phyloP scores from a whole-genome alignment of 2,797 vertebrate genomes.

The Trichosurus vulpecula region DNA sequence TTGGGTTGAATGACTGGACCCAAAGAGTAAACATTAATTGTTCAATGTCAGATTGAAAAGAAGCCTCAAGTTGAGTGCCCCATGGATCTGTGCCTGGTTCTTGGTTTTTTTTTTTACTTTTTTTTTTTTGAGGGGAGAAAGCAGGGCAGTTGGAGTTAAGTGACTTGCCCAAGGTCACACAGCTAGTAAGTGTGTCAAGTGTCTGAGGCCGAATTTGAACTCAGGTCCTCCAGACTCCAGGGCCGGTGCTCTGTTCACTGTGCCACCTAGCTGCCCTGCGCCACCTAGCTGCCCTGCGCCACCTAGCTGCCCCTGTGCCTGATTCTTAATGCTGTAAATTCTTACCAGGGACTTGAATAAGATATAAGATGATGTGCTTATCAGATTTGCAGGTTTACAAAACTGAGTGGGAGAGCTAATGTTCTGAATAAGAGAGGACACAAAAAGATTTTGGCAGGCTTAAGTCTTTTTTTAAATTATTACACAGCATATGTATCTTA shows the following conservation, averaged over 20 bases:
- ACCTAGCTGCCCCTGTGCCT: too few relatives aligned
- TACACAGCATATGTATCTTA: not conserved
- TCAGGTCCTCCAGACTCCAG: too few relatives aligned
- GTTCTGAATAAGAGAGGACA: not conserved
- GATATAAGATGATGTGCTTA: not conserved
- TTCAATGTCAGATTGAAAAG: not conserved
- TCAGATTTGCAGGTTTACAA: not conserved
- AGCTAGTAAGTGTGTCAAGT: too few relatives aligned
- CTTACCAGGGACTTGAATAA: not conserved
- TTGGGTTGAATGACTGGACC: not conserved
- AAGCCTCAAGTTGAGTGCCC: not conserved
- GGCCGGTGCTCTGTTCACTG: too few relatives aligned
- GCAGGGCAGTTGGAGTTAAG: too few relatives aligned
- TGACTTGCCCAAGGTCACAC: too few relatives aligned
- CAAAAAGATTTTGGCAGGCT: not conserved
- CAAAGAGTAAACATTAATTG: not conserved
- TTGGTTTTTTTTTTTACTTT: too few relatives aligned
- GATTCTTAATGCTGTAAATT: not conserved
- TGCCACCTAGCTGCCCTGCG: too few relatives aligned
- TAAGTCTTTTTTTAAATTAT: not conserved
- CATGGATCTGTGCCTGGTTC: not conserved
- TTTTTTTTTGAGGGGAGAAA: too few relatives aligned
- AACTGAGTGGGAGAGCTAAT: not conserved
- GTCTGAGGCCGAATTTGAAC: too few relatives aligned
- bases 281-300: too few relatives aligned